Percentiles rank a stretch among this genome's conserved stretches.
These are phyloP conservation scores for Astyanax mexicanus DNA, from an alignment of 2,797 vertebrate species.

Conservation along the genomic window DNA sequence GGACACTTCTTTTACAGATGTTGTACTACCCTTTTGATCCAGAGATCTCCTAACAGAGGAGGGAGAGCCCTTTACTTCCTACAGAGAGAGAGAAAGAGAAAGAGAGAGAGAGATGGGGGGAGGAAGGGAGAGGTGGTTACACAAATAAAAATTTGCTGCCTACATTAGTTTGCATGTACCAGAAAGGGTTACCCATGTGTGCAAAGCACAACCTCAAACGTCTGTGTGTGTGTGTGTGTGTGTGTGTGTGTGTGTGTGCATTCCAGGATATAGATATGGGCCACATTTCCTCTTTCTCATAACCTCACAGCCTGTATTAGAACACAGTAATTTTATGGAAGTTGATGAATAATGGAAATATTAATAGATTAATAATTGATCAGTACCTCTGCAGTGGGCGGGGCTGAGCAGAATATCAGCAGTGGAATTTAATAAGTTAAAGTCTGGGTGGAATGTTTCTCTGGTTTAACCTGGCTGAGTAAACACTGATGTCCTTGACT, in stretches of 20 bases:
- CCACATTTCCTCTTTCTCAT: background rate
- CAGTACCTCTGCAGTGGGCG: background rate
- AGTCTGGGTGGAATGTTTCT: constrained; percentile 26
- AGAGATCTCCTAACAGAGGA: constrained; percentile 10
- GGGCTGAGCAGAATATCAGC: constrained; percentile 1
- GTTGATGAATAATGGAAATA: background rate
- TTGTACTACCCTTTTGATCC: constrained; percentile 30
- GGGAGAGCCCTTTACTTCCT: constrained; percentile 48
- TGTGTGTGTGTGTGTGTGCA: background rate
- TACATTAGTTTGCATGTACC: constrained; percentile 42
- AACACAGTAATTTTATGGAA: background rate
- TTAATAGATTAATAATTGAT: background rate
- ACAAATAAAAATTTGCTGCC: background rate
- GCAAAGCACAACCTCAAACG: background rate
- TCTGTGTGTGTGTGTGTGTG: background rate
- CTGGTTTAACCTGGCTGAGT: constrained; percentile 33
- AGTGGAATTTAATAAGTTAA: constrained; percentile 43
- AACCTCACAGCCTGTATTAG: too few species aligned
- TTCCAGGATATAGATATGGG: background rate
- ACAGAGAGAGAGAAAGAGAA: constrained; percentile 21
- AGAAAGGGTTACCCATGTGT: constrained; percentile 14
- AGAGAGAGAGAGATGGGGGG: background rate
- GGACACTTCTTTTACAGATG: constrained; percentile 22
- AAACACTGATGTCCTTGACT: constrained; percentile 48
- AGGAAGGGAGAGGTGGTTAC: constrained; percentile 38